Evolutionary conservation across 1,140 invertebrate genomes (phyloP), one percentile per base, ranked within the genome.

Genomic region (Leptestheria dahalacensis): DNA sequence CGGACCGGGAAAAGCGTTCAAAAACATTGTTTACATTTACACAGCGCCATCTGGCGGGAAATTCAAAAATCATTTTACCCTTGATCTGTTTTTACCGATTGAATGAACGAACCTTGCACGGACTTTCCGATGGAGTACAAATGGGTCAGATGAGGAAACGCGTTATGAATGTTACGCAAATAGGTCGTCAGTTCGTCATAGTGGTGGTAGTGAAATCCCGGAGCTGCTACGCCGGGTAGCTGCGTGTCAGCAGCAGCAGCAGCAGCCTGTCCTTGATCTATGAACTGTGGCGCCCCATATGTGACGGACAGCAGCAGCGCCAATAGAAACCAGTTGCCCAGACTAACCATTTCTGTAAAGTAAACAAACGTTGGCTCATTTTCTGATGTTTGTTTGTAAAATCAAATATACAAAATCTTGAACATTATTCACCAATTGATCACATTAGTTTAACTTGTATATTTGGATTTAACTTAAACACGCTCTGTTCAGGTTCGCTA

Each of bases 81-180:
- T n/a, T n/a, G n/a, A n/a, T n/a, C n/a, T n/a, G n/a, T n/a, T n/a
- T n/a, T 23, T n/a, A 23, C 6, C 23, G 47, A 28, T 0, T 18
- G 28, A 26, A 29, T 54, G 24, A 15, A 65, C 66, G 64, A 62
- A 72, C 73, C 72, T 66, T 76, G 69, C 1, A 73, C 71, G 48
- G 74, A 74, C 66, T 73, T 74, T 4, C 78, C 78, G 54, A 75
- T 71, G 9, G 71, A 70, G 63, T 76, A 76, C 2, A 75, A 64
- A 2, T 65, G 71, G 52, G 65, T 70, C 48, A 74, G 68, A 66
- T 73, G 60, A 9, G 76, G 73, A 67, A 72, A 77, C 11, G 65
- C 66, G 20, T 68, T 61, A 26, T 63, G 65, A n/a, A 74, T 65
- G 15, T 68, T 63, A 1, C 68, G 65, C 41, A 80, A 57, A 51